These are phyloP conservation scores for Sprattus sprattus DNA, from an alignment of 2,113 vertebrate species.

Conservation along the genomic window DNA sequence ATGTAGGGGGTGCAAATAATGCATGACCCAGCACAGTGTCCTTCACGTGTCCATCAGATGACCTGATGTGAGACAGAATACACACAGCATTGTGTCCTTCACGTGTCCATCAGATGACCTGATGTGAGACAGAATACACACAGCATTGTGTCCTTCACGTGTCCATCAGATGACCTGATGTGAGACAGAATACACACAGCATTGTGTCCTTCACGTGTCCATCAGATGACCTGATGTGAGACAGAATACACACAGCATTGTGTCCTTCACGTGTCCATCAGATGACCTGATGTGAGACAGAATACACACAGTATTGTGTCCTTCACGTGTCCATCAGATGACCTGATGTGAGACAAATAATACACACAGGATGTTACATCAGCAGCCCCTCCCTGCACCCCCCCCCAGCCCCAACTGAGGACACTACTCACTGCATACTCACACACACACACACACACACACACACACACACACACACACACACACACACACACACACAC, in stretches of 20 bases:
- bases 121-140: not conserved
- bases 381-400: not conserved
- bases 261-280: too few relatives aligned
- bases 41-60: not conserved
- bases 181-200: not conserved
- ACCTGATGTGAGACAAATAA: too few relatives aligned
- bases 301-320: not conserved
- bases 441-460: constrained; percentile 2
- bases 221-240: not conserved
- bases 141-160: not conserved
- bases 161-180: too few relatives aligned
- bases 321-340: too few relatives aligned
- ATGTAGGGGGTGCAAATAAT: not conserved
- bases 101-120: too few relatives aligned
- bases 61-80: not conserved
- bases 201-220: too few relatives aligned
- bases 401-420: not conserved
- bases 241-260: not conserved
- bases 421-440: constrained; percentile 1
- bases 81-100: not conserved
- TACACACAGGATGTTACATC: constrained; percentile 10
- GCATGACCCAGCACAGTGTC: not conserved
- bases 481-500: not conserved
- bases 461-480: not conserved
- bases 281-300: too few relatives aligned